Percentiles rank a stretch among this genome's conserved stretches.
These are phyloP conservation scores for Heliconius ethilla DNA, from an alignment of 2,888 invertebrate genomes.

Conservation along the genomic window DNA sequence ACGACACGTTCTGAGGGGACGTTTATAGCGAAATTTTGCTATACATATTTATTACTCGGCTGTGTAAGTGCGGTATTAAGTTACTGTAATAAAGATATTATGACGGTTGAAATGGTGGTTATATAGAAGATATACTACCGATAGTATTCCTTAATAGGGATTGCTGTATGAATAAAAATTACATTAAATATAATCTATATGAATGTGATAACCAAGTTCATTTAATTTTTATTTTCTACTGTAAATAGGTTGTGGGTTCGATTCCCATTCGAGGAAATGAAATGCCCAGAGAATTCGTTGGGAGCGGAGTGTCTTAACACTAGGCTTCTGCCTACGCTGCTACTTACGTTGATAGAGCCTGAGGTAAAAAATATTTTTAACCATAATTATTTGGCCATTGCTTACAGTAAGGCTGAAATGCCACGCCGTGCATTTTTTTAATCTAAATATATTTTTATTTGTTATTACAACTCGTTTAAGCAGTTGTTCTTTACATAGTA, in stretches of 20 bases:
- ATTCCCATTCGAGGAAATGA: too few relatives aligned
- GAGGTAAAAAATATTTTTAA: too few relatives aligned
- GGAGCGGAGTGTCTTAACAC: too few relatives aligned
- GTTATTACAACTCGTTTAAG: neutral
- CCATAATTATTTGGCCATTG: too few relatives aligned
- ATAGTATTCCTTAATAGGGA: neutral
- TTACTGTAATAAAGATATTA: conserved; percentile 14
- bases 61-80: conserved; percentile 21
- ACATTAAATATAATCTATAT: neutral
- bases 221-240: too few relatives aligned
- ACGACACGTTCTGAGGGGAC: conserved; percentile 47
- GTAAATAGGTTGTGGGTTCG: too few relatives aligned
- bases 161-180: neutral
- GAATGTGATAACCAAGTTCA: neutral
- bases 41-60: conserved; percentile 36
- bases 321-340: neutral
- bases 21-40: conserved; percentile 41
- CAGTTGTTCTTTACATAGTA: neutral
- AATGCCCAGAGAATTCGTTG: too few relatives aligned
- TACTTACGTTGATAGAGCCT: neutral
- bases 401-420: too few relatives aligned
- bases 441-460: neutral
- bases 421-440: neutral
- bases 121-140: neutral
- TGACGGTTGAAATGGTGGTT: neutral